A percentile compares a stretch with the other conserved stretches of the same genome.
Evolutionary conservation across 2,113 vertebrate species (phyloP).

Genomic region (Uria aalge): DNA sequence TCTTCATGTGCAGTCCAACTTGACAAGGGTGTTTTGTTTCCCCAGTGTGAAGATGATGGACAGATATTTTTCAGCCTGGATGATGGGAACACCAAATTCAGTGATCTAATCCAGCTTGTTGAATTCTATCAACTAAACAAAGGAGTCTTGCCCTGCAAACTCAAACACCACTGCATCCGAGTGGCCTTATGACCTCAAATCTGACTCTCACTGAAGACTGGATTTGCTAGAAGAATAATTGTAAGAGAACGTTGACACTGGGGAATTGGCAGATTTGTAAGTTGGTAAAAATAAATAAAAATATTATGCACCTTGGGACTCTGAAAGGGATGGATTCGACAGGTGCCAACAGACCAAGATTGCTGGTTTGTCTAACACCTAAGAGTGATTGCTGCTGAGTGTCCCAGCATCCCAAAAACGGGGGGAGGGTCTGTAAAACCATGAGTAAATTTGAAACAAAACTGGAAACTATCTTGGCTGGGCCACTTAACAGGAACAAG

Average conservation of each 20-base stretch:
- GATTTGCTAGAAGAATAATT: constrained; percentile 66
- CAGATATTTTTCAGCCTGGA: constrained; percentile 96
- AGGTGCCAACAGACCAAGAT: constrained; percentile 62
- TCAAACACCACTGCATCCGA: constrained; percentile 95
- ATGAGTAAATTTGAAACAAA: constrained; percentile 53
- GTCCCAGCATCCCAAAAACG: constrained; percentile 54
- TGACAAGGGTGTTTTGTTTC: neutral
- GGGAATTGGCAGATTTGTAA: constrained; percentile 66
- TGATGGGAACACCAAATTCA: constrained; percentile 97
- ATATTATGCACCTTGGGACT: constrained; percentile 63
- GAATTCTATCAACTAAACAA: constrained; percentile 99
- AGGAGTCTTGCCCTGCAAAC: constrained; percentile 96
- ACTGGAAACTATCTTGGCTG: constrained; percentile 73
- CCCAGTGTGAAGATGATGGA: constrained; percentile 93
- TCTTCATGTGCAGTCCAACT: neutral
- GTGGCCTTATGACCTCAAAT: constrained; percentile 94
- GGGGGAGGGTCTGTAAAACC: constrained; percentile 56
- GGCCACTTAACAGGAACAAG: constrained; percentile 66
- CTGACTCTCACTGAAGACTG: constrained; percentile 49
- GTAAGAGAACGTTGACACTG: constrained; percentile 68
- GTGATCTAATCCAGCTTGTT: constrained; percentile 97
- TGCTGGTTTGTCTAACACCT: constrained; percentile 68
- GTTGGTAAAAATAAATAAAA: constrained; percentile 35
- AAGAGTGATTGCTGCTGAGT: constrained; percentile 55
- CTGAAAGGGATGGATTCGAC: constrained; percentile 51